Base-by-base conservation (phyloP, 1,140 invertebrate genomes). In the Trachymyrmex cornetzi region DNA sequence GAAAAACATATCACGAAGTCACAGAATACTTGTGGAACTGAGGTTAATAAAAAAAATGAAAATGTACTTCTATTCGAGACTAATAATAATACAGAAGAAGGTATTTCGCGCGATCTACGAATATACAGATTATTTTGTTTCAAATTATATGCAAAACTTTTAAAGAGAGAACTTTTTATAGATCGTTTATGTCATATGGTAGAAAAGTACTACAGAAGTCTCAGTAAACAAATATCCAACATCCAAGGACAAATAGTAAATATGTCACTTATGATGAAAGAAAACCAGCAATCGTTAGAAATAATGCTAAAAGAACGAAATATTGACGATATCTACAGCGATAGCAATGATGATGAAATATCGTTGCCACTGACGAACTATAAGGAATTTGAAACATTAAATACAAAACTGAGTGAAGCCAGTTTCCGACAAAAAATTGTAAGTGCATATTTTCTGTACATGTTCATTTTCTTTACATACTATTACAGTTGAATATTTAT, bases 191-290 rank as follows among this genome's bases (percentile, higher is more conserved):
- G 55, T 24, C n/a, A 59, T 22, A 59, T 59, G n/a, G 55, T n/a
- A 59, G 22, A 59, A 59, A 59, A 59, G 4, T 59, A 59, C 22
- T 59, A 59, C 19, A 59, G 55, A 59, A 59, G 55, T 59, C 55
- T 59, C n/a, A 59, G 55, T 59, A 59, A 59, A 59, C 55, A n/a
- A 59, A 59, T 59, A 59, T 9, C 2, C 22, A 59, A 59, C 55
- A 59, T 59, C 1, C 55, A 59, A 59, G 55, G 22, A n/a, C n/a
- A 59, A 59, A 22, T 59, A 59, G 55, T 59, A 59, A 22, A 59
- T 16, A 7, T 59, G 9, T 59, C 55, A 11, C 55, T 59, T 59
- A 11, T n/a, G 7, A 22, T 59, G 55, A 22, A 59, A 59, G 55
- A 59, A 59, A 22, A 22, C 22, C 55, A 59, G 7, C 55, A 59